Evolutionary conservation across 2,113 vertebrate species (phyloP), one percentile per base, ranked within the genome.

Genomic region (Conger conger): DNA sequence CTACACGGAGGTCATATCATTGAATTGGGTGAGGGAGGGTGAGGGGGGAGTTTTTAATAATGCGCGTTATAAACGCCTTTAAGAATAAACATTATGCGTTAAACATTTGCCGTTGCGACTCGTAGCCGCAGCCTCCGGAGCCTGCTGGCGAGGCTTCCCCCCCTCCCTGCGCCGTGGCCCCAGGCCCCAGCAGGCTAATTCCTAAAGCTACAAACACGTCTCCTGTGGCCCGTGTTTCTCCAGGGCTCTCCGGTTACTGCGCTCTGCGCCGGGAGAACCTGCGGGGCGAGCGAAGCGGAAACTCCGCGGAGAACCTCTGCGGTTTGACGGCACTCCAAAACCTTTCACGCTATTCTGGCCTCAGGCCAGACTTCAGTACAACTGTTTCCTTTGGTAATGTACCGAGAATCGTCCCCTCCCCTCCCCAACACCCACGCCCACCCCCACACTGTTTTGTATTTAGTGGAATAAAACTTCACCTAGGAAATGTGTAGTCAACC

Each of bases 331-430:
- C 37, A 88, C 60, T 96, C 96, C 96, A 97, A 93, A 95, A 93
- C 93, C 94, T 95, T 96, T 94, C 93, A 94, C 96, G 95, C 91
- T 94, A 95, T 95, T 94, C 94, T 96, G 95, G 95, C 95, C 92
- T 93, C 94, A 94, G 92, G 92, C 95, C 92, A 91, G 93, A 92
- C 95, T 96, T 92, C 95, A 96, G 94, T 95, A 93, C 95, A 96
- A 96, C 90, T 94, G 93, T 96, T 97, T 96, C 95, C 92, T 96
- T 96, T 96, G 93, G 94, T 96, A 95, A 92, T 92, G 94, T 92
- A 95, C 92, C 88, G 90, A 92, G 92, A 93, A 92, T 89, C 93
- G 87, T 91, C 94, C 92, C 91, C 94, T 96, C 94, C 92, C 93
- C 76, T 45, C 9, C 40, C 40, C 40, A 4, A 4, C 40, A 42